Base-by-base conservation (phyloP, 35 echinoderm and acorn worm species). In the Lytechinus variegatus region DNA sequence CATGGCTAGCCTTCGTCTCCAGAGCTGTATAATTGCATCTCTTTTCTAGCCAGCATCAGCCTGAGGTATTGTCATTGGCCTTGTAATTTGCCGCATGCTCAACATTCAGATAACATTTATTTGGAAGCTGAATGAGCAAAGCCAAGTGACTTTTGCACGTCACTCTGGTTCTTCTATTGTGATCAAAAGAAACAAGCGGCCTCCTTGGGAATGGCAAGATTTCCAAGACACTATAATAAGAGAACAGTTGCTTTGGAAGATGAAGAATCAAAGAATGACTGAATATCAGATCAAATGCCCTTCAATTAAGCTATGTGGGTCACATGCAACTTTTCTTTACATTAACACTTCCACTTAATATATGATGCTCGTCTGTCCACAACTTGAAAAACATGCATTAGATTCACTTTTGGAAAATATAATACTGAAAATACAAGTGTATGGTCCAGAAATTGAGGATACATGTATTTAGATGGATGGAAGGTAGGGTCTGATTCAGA, bases 31-130 rank as follows among this genome's bases (percentile, higher is more conserved):
- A 79, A 79, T 79, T 79, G 66, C 66, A 24, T 79, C 66, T 79
- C 66, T 79, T 79, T 79, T 79, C 66, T 28, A 14, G 88, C 29
- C 88, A 52, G 52, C 88, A 44, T 10, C 52, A 90, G 29, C 88
- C 88, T 10, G 88, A 44, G 88, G 52, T 90, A 90, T 90, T 90
- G 88, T 52, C 29, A 28, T 33, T 54, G 88, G 88, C 88, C 88
- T 90, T 90, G 88, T 90, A 90, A 90, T 90, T 90, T 90, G 88
- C 52, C 16, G 88, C 88, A 54, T 90, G 88, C 88, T 90, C 88
- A 90, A 90, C 88, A 90, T 90, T 90, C 88, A 90, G 5, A 90
- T 52, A 79, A 79, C 66, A 79, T 79, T 79, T 79, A 79, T 79
- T 44, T 79, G 66, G 66, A 79, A 79, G 66, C 66, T 79, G 66